Conservation (phyloP, 1,140 invertebrate species). For the Sycobia sp. region DNA sequence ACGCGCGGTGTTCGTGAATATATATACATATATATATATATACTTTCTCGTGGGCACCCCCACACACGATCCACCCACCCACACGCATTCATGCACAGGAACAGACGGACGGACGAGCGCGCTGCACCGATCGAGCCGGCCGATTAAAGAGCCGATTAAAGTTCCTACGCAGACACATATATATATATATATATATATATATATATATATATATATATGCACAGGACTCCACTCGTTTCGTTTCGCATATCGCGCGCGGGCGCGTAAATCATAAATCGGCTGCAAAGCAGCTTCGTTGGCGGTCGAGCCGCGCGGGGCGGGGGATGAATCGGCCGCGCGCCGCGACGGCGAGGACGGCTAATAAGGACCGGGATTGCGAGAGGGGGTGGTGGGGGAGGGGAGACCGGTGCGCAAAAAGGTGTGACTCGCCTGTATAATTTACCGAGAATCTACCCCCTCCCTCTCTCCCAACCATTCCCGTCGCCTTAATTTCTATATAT, state of each 20-base stretch:
- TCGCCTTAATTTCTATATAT: too few relatives aligned
- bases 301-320: conserved; percentile 12
- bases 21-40: too few relatives aligned
- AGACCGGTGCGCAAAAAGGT: conserved; percentile 31
- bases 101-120: too few relatives aligned
- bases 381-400: background rate
- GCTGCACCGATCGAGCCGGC: too few relatives aligned
- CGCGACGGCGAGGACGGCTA: conserved; percentile 11
- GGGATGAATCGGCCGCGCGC: background rate
- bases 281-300: conserved; percentile 26
- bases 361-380: conserved; percentile 16
- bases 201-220: background rate
- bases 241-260: background rate
- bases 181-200: background rate
- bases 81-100: too few relatives aligned
- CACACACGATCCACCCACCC: too few relatives aligned
- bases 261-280: conserved; percentile 31
- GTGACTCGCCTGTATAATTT: conserved; percentile 37
- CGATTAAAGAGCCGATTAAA: too few relatives aligned
- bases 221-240: too few relatives aligned
- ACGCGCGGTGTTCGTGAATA: too few relatives aligned
- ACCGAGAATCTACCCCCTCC: conserved; percentile 35
- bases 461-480: too few relatives aligned
- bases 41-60: too few relatives aligned
- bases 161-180: background rate